Percentiles rank a stretch among this genome's conserved stretches.
phyloP scores from a whole-genome alignment of 1,140 invertebrate genomes.

The Drosophila malerkotliana region DNA sequence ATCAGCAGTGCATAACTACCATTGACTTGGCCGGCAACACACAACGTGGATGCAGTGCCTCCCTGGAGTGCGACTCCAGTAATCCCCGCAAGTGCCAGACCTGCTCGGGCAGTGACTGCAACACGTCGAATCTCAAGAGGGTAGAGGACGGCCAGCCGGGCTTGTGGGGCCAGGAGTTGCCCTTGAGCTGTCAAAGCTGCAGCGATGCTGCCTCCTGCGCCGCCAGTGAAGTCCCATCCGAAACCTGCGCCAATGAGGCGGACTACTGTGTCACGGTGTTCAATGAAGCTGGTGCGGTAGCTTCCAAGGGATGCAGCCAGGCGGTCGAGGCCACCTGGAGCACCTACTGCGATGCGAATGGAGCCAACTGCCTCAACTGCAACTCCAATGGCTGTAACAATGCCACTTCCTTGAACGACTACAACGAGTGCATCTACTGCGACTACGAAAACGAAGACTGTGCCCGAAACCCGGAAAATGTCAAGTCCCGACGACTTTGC shows the following conservation, averaged over 20 bases:
- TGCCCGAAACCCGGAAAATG: slow-evolving; percentile 25
- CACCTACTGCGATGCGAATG: slow-evolving; percentile 64
- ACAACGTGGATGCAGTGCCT: slow-evolving; percentile 62
- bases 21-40: slow-evolving; percentile 62
- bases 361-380: slow-evolving; percentile 65
- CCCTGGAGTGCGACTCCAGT: slow-evolving; percentile 38
- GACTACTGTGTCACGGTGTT: slow-evolving; percentile 80
- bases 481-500: slow-evolving; percentile 54
- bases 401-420: slow-evolving; percentile 38
- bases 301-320: slow-evolving; percentile 63
- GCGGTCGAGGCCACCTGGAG: slow-evolving; percentile 49
- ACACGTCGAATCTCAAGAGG: slow-evolving; percentile 60
- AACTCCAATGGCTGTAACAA: slow-evolving; percentile 75
- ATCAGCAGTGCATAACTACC: slow-evolving; percentile 51
- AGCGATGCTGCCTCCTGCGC: slow-evolving; percentile 37
- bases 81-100: slow-evolving; percentile 40
- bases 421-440: slow-evolving; percentile 70
- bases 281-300: slow-evolving; percentile 39
- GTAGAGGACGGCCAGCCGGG: slow-evolving; percentile 64
- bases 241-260: slow-evolving; percentile 24
- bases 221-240: not conserved
- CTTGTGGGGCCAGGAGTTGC: slow-evolving; percentile 64
- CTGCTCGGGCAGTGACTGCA: slow-evolving; percentile 60
- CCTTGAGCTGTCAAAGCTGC: slow-evolving; percentile 64
- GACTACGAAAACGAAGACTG: slow-evolving; percentile 55